phyloP scores from a whole-genome alignment of 1,140 invertebrate species.

The Neelides sp. region DNA sequence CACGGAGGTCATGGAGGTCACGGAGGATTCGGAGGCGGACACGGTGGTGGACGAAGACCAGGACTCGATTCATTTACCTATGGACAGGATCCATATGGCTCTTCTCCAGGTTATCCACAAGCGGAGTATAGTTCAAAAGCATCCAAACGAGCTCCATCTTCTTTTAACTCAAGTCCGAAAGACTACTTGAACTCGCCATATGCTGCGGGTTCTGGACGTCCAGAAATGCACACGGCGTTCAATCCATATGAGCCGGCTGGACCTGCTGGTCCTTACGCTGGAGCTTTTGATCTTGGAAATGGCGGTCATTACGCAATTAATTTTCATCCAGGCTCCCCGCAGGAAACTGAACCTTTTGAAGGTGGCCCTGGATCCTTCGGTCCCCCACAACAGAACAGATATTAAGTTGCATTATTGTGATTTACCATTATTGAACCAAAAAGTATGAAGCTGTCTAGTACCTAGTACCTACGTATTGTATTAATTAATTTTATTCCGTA shows the following conservation, averaged over 20 bases:
- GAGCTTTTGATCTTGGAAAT: conserved; percentile 28
- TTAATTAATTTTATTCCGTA: background rate
- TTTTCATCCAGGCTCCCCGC: conserved; percentile 21
- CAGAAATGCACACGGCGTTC: conserved; percentile 13
- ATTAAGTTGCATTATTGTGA: too few relatives aligned
- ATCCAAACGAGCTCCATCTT: background rate
- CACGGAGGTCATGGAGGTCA: conserved; percentile 1
- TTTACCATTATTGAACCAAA: background rate
- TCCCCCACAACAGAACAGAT: too few relatives aligned
- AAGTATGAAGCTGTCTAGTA: background rate
- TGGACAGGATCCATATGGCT: background rate
- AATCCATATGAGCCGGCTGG: conserved; percentile 21
- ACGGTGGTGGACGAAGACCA: background rate
- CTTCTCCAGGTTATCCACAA: background rate
- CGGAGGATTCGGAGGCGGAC: background rate
- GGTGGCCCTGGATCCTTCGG: conserved; percentile 10
- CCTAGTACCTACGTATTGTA: background rate
- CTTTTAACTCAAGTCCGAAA: too few relatives aligned
- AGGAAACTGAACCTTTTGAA: conserved; percentile 15
- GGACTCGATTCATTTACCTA: too few relatives aligned
- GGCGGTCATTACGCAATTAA: conserved; percentile 29
- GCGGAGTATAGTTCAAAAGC: background rate
- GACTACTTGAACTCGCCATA: too few relatives aligned
- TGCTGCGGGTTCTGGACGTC: background rate
- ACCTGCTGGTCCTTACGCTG: conserved; percentile 25